Evolutionary conservation across 2,888 invertebrate species (phyloP).

Genomic region (Lasioglossum morio): DNA sequence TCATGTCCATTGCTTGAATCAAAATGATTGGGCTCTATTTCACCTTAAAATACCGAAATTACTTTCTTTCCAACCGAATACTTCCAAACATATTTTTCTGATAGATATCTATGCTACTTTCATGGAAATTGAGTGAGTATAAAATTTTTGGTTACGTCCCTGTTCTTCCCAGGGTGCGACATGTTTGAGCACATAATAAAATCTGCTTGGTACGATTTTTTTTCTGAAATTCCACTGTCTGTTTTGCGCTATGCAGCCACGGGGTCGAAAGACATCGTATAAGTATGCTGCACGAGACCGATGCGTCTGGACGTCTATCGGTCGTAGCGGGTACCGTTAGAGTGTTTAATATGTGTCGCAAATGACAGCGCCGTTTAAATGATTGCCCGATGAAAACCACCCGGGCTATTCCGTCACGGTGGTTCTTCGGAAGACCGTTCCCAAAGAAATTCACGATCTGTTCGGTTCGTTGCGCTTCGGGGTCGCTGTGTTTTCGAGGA

Average conservation of each 20-base stretch:
- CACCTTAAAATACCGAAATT: too few relatives aligned
- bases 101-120: too few relatives aligned
- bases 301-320: conserved; percentile 19
- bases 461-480: conserved; percentile 12
- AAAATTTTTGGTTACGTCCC: too few relatives aligned
- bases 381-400: not conserved
- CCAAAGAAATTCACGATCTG: not conserved
- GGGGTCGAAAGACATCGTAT: conserved; percentile 30
- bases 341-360: conserved; percentile 32
- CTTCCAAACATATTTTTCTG: too few relatives aligned
- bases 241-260: not conserved
- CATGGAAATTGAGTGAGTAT: too few relatives aligned
- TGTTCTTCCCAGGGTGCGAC: too few relatives aligned
- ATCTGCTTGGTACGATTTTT: not conserved
- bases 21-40: too few relatives aligned
- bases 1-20: too few relatives aligned
- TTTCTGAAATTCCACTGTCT: not conserved
- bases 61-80: too few relatives aligned
- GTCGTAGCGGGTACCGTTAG: conserved; percentile 47
- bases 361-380: conserved; percentile 26
- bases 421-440: conserved; percentile 5
- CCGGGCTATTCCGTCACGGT: conserved; percentile 20
- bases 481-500: conserved; percentile 14
- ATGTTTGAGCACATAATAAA: not conserved
- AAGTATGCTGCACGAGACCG: not conserved